Percentiles rank a stretch among this genome's conserved stretches.
Evolutionary conservation across 2,888 invertebrate species (phyloP).

Genomic region (Tetheella fluctuosa): DNA sequence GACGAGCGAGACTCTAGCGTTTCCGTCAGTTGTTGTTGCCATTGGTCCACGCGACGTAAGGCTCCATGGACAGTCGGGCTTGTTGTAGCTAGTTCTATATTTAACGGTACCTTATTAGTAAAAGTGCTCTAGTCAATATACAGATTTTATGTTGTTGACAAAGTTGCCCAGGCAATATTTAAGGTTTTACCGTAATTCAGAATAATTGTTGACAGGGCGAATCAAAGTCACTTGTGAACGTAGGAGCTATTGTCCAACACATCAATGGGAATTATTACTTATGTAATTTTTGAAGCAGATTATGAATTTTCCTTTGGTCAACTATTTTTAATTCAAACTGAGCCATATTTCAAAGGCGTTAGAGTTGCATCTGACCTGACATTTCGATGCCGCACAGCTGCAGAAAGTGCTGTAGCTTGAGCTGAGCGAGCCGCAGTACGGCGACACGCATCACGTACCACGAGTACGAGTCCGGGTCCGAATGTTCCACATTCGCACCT

Average conservation of each 20-base stretch:
- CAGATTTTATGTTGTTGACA: no score
- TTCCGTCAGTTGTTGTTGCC: conserved; percentile 93
- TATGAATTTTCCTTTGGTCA: no score
- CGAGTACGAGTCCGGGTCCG: conserved; percentile 96
- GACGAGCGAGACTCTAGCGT: conserved; percentile 91
- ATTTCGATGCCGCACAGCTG: conserved; percentile 95
- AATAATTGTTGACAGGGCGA: no score
- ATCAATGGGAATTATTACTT: no score
- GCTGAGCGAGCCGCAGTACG: conserved; percentile 92
- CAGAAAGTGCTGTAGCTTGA: conserved; percentile 94
- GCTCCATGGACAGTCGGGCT: conserved; percentile 97
- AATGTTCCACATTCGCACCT: conserved; percentile 92
- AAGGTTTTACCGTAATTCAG: no score
- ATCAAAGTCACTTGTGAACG: no score
- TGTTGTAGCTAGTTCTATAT: conserved; percentile 94
- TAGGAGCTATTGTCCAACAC: no score
- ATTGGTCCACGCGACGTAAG: conserved; percentile 92
- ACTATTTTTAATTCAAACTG: not conserved
- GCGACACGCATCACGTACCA: conserved; percentile 98
- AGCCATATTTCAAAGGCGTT: not conserved
- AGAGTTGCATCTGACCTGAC: conserved; percentile 84
- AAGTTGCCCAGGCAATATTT: no score
- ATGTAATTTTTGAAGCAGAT: no score
- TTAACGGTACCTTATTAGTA: not conserved
- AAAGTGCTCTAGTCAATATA: not conserved